Evolutionary conservation across 2,888 invertebrate species (phyloP), one percentile per base, ranked within the genome.

Genomic region (Empis livida): DNA sequence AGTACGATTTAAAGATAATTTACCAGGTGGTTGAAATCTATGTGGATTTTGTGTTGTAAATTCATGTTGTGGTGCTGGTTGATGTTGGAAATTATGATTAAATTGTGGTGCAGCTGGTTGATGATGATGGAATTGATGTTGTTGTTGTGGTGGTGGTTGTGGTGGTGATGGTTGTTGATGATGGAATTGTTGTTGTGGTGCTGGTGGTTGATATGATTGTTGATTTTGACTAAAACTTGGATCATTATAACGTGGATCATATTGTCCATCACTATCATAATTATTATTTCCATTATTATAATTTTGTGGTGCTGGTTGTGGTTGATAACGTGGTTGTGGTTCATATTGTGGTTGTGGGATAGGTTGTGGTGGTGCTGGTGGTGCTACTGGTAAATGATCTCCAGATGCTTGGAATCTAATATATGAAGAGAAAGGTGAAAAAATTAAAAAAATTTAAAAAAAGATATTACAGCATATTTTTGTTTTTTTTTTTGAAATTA

Each of bases 21-120:
- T 88, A 56, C 90, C 90, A 30, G 89, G 88, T 45, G 87, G 88
- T 65, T 82, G 84, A 73, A 86, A 87, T 58, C 82, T 77, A 60
- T 79, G 77, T 27, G 79, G 72, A 52, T 77, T 82, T 46, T 87
- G 87, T 47, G 80, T 78, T 14, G 55, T 49, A 48, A 72, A 65
- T 48, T 69, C 67, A 51, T 76, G 73, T 32, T 51, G 47, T 32
- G 64, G 61, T 52, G 49, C 57, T 42, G 64, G 62, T 53, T 59
- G 59, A 39, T 59, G 57, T 47, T 62, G 57, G 41, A 58, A 54
- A 53, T 39, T 17, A 16, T 48, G 53, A 54, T 49, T 58, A 50
- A 55, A 53, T 61, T 70, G 71, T 53, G 47, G 55, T 51, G 62
- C 70, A 53, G 72, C 72, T 53, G 13, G 78, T 68, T 53, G 77